These are phyloP conservation scores for Cisticola juncidis DNA, from an alignment of 2,113 vertebrate species.

Conservation along the genomic window DNA sequence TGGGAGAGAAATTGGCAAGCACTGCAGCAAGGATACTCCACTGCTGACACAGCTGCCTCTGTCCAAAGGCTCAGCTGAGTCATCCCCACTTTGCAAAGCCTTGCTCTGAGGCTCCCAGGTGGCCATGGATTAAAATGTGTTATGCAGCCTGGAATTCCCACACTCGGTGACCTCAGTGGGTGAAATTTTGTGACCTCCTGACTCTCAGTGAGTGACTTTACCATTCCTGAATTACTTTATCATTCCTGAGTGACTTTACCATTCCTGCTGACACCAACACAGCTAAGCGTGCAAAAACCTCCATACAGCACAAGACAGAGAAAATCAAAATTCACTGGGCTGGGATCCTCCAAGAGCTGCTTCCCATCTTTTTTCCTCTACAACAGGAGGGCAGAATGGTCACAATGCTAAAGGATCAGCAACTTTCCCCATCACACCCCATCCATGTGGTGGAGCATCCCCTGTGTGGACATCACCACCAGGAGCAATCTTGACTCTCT, in stretches of 20 bases:
- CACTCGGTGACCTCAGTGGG: neutral
- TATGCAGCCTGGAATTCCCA: neutral
- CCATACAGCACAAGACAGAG: fast-evolving
- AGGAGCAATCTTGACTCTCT: neutral
- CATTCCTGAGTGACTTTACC: neutral
- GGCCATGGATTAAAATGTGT: neutral
- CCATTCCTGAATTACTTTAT: too few species aligned
- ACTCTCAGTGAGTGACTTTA: neutral
- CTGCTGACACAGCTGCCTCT: neutral
- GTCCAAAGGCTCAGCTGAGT: neutral
- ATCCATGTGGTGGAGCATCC: neutral
- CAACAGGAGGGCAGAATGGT: neutral
- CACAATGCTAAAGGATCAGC: neutral
- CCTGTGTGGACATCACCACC: neutral
- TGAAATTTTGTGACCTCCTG: neutral
- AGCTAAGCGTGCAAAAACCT: neutral
- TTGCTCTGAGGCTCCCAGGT: neutral
- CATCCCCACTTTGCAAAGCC: neutral
- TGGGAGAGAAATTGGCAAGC: neutral
- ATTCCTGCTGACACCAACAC: neutral
- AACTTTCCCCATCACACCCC: neutral
- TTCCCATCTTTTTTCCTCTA: neutral
- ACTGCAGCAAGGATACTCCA: neutral
- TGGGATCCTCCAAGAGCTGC: neutral
- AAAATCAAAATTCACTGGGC: neutral